Evolutionary conservation across 2,797 vertebrate species (phyloP), one percentile per base, ranked within the genome.

Genomic region (Diglossa cyanea): DNA sequence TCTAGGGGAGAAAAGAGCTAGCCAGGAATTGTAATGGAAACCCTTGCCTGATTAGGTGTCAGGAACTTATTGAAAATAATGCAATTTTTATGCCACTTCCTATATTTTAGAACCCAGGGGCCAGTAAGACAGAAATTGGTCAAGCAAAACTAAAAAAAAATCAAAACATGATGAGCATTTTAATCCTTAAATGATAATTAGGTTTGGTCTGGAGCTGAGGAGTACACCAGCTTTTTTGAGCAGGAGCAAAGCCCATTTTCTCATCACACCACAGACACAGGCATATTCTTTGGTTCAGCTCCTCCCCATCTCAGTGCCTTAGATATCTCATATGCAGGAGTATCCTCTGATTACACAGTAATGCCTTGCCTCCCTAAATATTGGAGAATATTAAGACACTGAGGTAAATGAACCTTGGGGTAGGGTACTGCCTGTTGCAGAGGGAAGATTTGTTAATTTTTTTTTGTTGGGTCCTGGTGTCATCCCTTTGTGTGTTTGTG

Each of bases 391-490:
- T 79, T 65, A 87, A 82, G 55, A 40, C 10, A 21, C 11, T 58
- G 60, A 37, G 84, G 63, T 51, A 72, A 70, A 89, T 61, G 90
- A 85, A 83, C 19, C 39, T 91, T 80, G 21, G 18, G 55, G 24
- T 79, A 24, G 19, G 21, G 11, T 58, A 33, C 21, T 87, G 25
- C 33, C n/a, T 83, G 24, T 47, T 89, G 61, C n/a, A 72, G 89
- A 92, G 42, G 90, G 35, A 33, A 87, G 83, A 86, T 65, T 44
- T 23, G 39, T 78, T 82, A 39, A 31, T 35, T 85, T 85, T n/a
- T 63, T 50, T 7, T 33, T 17, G 10, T 13, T 81, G 47, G 62
- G 16, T 86, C 33, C 80, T 83, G 0, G 1, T 76, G 39, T 51
- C 33, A 58, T 62, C 47, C 80, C 51, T 92, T 87, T 74, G 15